Evolutionary conservation across 2,888 invertebrate species (phyloP).

Genomic region (Lissocephala sabroskyi): DNA sequence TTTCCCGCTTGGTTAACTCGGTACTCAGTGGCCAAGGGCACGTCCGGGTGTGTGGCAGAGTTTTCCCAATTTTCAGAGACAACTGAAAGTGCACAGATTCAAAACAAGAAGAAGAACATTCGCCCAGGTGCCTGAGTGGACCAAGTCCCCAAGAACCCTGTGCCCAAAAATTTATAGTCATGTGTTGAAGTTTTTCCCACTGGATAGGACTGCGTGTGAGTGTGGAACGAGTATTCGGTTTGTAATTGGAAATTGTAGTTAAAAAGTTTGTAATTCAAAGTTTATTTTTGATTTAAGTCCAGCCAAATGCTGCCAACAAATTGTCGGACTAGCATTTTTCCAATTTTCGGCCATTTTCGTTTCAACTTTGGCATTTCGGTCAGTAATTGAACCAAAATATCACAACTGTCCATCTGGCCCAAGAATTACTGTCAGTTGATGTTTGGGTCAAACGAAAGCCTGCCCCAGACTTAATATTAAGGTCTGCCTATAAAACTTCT

Average conservation of each 20-base stretch:
- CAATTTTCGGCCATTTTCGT: constrained; percentile 15
- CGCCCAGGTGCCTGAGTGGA: no score
- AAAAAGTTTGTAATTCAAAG: constrained; percentile 50
- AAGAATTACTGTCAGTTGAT: no score
- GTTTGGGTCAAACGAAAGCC: no score
- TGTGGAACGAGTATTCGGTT: constrained; percentile 14
- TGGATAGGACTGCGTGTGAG: not conserved
- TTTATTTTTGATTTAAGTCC: constrained; percentile 41
- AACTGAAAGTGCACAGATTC: constrained; percentile 14
- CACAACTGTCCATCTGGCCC: constrained; percentile 25
- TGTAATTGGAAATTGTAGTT: constrained; percentile 63
- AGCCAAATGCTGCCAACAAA: constrained; percentile 7
- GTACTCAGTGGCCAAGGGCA: not conserved
- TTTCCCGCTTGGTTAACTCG: constrained; percentile 48
- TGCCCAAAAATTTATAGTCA: constrained; percentile 6
- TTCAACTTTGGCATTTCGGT: constrained; percentile 33
- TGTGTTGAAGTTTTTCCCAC: not conserved
- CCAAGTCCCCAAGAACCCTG: no score
- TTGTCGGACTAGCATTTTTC: no score
- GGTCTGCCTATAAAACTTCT: no score
- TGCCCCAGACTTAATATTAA: no score
- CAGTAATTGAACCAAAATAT: constrained; percentile 52
- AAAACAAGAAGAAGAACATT: constrained; percentile 6
- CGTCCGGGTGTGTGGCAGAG: constrained; percentile 13
- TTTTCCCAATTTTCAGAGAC: constrained; percentile 23